Percentiles rank a stretch among this genome's conserved stretches.
phyloP scores from a whole-genome alignment of 2,113 vertebrate genomes.

The Mesembrinibis cayennensis region DNA sequence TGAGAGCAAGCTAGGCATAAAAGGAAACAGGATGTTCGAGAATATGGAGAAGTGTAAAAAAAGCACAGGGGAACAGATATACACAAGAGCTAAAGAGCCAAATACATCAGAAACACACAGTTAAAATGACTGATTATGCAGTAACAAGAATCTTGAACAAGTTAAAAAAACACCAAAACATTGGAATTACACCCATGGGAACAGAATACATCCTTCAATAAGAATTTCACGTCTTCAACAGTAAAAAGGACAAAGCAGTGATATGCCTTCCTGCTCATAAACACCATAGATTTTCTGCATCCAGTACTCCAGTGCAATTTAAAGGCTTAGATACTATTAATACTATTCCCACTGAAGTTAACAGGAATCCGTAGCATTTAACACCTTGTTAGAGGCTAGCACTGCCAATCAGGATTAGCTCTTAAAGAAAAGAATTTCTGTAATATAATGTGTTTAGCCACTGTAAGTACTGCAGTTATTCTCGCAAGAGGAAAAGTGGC shows the following conservation, averaged over 20 bases:
- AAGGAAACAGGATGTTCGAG: background rate
- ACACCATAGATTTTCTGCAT: background rate
- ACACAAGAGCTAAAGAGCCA: background rate
- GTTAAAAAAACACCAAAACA: background rate
- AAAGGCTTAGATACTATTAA: conserved; percentile 19
- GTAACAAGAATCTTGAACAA: background rate
- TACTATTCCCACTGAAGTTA: background rate
- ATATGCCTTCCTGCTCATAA: background rate
- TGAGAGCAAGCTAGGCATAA: background rate
- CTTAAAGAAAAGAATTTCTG: background rate
- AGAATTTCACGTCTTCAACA: background rate
- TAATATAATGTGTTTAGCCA: background rate
- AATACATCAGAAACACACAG: background rate
- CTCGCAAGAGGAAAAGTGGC: conserved; percentile 3
- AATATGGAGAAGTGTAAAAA: background rate
- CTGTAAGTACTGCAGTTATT: background rate
- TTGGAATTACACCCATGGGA: background rate
- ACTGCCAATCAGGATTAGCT: conserved; percentile 13
- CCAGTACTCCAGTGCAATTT: background rate
- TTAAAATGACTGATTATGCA: background rate
- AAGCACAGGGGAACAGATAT: background rate
- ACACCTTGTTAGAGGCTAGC: conserved; percentile 4
- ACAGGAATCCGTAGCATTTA: conserved; percentile 6
- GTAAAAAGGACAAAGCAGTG: background rate
- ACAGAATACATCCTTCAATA: background rate